Evolutionary conservation across 1,140 invertebrate genomes (phyloP).

Genomic region (Drosophila ercepeae): DNA sequence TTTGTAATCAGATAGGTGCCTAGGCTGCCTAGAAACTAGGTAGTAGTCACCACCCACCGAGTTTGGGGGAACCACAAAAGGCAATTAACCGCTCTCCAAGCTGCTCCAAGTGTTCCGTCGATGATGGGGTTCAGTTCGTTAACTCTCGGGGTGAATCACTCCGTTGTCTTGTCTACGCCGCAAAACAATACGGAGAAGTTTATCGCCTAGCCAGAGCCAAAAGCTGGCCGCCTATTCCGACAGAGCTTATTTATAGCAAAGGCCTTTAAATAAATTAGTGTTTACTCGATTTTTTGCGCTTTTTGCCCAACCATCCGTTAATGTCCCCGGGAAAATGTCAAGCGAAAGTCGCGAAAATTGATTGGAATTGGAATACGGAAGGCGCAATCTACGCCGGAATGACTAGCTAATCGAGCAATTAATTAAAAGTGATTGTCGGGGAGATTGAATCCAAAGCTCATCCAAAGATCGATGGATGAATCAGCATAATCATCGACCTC

Average conservation of each 20-base stretch:
- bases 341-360: conserved; percentile 38
- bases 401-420: conserved; percentile 33
- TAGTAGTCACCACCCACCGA: background rate
- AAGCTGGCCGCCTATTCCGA: conserved; percentile 27
- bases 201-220: conserved; percentile 42
- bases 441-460: conserved; percentile 41
- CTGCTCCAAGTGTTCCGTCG: conserved; percentile 16
- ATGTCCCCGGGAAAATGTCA: conserved; percentile 35
- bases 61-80: conserved; percentile 18
- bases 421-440: conserved; percentile 28
- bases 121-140: conserved; percentile 33
- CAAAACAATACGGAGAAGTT: conserved; percentile 47
- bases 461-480: conserved; percentile 27
- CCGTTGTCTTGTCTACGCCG: conserved; percentile 45
- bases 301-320: conserved; percentile 11
- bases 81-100: conserved; percentile 15
- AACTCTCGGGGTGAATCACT: conserved; percentile 38
- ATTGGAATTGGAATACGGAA: conserved; percentile 39
- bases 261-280: conserved; percentile 41
- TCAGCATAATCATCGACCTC: conserved; percentile 7
- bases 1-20: conserved; percentile 12
- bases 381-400: conserved; percentile 8
- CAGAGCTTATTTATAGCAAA: conserved; percentile 42
- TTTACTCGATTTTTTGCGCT: conserved; percentile 26
- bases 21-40: conserved; percentile 9